Conservation (phyloP, 2,888 invertebrate species). For the Girardia tigrina region DNA sequence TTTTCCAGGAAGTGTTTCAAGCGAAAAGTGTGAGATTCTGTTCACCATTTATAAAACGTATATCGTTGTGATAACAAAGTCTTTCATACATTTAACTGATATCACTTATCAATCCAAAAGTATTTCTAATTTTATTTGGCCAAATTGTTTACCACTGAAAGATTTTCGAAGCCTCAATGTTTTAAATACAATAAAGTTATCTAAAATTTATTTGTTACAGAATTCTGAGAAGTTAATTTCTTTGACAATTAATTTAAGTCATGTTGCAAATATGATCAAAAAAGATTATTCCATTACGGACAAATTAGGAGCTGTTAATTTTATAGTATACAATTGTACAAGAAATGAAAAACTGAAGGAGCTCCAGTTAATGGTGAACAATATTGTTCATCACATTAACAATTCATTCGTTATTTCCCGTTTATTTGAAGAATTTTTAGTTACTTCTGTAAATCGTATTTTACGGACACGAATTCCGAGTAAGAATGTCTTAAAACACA, state of each 20-base stretch:
- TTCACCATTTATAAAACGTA: constrained; percentile 3
- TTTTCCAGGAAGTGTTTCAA: not conserved
- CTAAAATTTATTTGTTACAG: not conserved
- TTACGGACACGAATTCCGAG: not conserved
- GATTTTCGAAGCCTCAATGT: not conserved
- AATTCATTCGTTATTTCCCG: not conserved
- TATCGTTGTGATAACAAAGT: not conserved
- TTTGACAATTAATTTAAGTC: not conserved
- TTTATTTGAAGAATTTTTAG: not conserved
- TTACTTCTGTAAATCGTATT: not conserved
- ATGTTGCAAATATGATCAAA: not conserved
- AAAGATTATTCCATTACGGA: not conserved
- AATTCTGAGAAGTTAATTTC: not conserved
- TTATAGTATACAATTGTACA: not conserved
- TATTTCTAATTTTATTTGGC: constrained; percentile 1
- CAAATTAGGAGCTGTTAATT: constrained; percentile 1
- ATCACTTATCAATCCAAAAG: not conserved
- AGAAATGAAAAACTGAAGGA: not conserved
- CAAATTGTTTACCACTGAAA: not conserved
- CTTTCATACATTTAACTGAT: not conserved
- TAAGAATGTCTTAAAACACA: not conserved
- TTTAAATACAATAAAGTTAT: not conserved
- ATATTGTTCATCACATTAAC: not conserved
- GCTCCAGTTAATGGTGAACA: not conserved
- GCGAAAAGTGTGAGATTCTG: not conserved